phyloP scores from a whole-genome alignment of 2,797 vertebrate genomes.

The Enteromius anoplus region DNA sequence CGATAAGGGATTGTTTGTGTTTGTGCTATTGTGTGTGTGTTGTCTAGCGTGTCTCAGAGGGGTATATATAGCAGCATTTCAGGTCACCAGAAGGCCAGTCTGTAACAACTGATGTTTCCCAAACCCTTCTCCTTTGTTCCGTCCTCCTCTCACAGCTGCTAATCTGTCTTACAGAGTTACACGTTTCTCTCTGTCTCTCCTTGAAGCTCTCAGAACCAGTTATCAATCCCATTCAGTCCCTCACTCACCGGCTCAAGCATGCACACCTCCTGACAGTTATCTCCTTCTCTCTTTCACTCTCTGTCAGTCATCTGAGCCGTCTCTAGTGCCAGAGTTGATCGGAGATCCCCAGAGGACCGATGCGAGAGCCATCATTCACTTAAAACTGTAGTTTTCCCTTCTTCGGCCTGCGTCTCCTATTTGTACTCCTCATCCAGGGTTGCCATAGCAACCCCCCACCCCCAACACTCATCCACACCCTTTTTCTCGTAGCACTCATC shows the following conservation, averaged over 20 bases:
- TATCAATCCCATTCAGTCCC: slow-evolving; percentile 1
- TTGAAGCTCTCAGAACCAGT: slow-evolving; percentile 34
- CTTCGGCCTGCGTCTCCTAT: slow-evolving; percentile 37
- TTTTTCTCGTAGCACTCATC: slow-evolving; percentile 27
- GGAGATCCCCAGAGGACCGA: slow-evolving; percentile 42
- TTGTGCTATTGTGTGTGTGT: slow-evolving; percentile 34
- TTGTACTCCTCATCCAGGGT: slow-evolving; percentile 47
- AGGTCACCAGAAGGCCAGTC: slow-evolving; percentile 43
- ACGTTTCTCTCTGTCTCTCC: slow-evolving; percentile 11
- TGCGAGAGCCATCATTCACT: slow-evolving; percentile 42
- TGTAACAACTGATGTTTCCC: slow-evolving; percentile 47
- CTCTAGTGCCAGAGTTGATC: slow-evolving; percentile 39
- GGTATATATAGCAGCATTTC: slow-evolving; percentile 41
- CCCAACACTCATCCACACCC: slow-evolving; percentile 45
- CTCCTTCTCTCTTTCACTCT: slow-evolving; percentile 26
- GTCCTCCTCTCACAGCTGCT: slow-evolving; percentile 30
- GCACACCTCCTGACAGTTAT: slow-evolving; percentile 23
- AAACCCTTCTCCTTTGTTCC: slow-evolving; percentile 40
- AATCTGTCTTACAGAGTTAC: slow-evolving; percentile 44
- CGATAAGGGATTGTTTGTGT: slow-evolving; percentile 51
- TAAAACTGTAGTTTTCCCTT: slow-evolving; percentile 29
- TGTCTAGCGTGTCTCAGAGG: background rate
- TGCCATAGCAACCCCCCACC: slow-evolving; percentile 59
- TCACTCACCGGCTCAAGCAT: background rate
- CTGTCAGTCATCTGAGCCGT: slow-evolving; percentile 39